A percentile compares a stretch with the other conserved stretches of the same genome.
These are phyloP conservation scores for Pterocles burchelli DNA, from an alignment of 2,113 vertebrate species.

Conservation along the genomic window DNA sequence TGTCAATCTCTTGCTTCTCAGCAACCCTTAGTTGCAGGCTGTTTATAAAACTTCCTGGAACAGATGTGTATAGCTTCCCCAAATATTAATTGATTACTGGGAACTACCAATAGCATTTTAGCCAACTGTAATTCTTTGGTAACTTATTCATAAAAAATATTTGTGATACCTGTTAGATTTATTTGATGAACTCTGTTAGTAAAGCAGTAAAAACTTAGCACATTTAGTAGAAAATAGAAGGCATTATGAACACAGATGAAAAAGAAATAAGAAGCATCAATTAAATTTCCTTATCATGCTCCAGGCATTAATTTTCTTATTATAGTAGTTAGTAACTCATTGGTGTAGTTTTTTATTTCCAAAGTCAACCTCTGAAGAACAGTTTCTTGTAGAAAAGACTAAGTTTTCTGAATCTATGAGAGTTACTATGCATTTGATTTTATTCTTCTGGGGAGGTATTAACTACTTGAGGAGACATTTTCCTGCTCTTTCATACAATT, in stretches of 20 bases:
- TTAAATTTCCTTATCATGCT: neutral
- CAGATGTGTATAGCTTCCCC: neutral
- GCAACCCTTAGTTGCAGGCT: neutral
- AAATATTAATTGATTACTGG: neutral
- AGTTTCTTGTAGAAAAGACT: neutral
- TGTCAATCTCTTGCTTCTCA: neutral
- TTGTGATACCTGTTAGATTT: neutral
- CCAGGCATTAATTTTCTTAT: conserved; percentile 24
- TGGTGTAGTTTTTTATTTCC: neutral
- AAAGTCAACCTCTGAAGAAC: neutral
- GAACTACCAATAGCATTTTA: neutral
- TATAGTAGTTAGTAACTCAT: neutral
- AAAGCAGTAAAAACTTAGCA: neutral
- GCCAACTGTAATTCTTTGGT: neutral
- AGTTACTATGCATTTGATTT: neutral
- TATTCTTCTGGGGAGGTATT: neutral
- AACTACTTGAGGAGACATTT: neutral
- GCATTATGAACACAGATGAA: neutral
- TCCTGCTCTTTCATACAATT: neutral
- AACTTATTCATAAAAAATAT: neutral
- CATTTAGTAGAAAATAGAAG: neutral
- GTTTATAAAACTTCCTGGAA: neutral
- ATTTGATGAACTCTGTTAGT: neutral
- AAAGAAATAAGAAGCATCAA: neutral
- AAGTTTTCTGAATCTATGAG: neutral